Evolutionary conservation across 2,113 vertebrate species (phyloP).

Genomic region (Dunckerocampus dactyliophorus): DNA sequence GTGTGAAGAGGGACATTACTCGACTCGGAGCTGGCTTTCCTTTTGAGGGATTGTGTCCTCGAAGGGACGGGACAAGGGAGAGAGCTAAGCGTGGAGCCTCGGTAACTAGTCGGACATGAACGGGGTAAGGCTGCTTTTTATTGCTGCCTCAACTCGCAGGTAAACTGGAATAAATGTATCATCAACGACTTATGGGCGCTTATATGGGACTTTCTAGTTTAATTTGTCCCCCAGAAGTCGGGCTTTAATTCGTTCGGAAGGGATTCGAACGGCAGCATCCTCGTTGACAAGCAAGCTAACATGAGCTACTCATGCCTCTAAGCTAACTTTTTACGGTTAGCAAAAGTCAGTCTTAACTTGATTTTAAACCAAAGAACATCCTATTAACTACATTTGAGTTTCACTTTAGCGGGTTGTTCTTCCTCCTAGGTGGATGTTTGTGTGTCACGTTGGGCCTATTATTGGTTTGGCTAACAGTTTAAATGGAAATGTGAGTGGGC

Average conservation of each 20-base stretch:
- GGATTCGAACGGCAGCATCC: background rate
- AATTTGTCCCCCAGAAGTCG: background rate
- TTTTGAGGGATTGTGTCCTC: background rate
- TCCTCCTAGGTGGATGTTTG: background rate
- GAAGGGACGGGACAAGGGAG: background rate
- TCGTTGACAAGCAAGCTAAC: background rate
- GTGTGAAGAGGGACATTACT: too few species aligned
- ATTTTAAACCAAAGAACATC: background rate
- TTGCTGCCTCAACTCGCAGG: background rate
- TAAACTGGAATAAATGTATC: too few species aligned
- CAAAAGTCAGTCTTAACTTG: too few species aligned
- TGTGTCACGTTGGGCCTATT: background rate
- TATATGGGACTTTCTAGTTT: background rate
- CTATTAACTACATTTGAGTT: background rate
- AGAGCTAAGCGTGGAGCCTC: conserved; percentile 29
- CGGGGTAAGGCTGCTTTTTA: conserved; percentile 75
- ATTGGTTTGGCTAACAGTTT: background rate
- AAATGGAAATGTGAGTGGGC: conserved; percentile 1
- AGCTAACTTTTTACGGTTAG: background rate
- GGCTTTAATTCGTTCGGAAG: background rate
- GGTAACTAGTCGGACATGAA: conserved; percentile 77
- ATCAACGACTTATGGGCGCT: too few species aligned
- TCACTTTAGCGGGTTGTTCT: background rate
- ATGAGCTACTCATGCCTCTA: background rate
- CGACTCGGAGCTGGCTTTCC: background rate